phyloP scores from a whole-genome alignment of 2,888 invertebrate genomes.

The Pyrrhosoma nymphula region DNA sequence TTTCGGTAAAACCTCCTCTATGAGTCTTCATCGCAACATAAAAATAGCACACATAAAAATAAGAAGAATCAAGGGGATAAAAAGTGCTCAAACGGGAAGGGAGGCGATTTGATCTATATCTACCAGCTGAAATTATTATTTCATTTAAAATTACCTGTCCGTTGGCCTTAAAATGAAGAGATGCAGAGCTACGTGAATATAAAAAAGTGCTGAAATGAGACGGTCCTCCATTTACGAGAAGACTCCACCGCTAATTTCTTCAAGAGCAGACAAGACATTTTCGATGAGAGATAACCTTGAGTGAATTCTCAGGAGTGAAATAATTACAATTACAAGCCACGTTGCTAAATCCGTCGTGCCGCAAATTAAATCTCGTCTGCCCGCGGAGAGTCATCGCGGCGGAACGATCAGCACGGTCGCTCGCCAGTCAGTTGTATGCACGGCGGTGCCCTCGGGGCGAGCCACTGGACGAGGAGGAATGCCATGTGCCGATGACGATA shows the following conservation, averaged over 20 bases:
- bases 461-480: background rate
- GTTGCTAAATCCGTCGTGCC: background rate
- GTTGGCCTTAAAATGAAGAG: too few species aligned
- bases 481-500: background rate
- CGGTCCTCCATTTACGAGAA: background rate
- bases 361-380: conserved; percentile 14
- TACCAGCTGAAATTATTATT: too few species aligned
- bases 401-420: background rate
- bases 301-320: background rate
- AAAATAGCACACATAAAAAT: too few species aligned
- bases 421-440: background rate
- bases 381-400: background rate
- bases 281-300: background rate
- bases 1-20: background rate
- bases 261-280: background rate
- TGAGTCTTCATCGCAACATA: background rate
- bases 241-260: background rate
- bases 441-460: background rate
- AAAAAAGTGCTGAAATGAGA: background rate
- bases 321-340: background rate
- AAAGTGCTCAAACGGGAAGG: too few species aligned
- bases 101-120: too few species aligned
- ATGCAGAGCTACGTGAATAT: too few species aligned
- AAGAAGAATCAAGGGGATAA: too few species aligned
- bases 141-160: too few species aligned